These are phyloP conservation scores for Pomacea canaliculata DNA, from an alignment of 2,888 invertebrate species.

Conservation along the genomic window DNA sequence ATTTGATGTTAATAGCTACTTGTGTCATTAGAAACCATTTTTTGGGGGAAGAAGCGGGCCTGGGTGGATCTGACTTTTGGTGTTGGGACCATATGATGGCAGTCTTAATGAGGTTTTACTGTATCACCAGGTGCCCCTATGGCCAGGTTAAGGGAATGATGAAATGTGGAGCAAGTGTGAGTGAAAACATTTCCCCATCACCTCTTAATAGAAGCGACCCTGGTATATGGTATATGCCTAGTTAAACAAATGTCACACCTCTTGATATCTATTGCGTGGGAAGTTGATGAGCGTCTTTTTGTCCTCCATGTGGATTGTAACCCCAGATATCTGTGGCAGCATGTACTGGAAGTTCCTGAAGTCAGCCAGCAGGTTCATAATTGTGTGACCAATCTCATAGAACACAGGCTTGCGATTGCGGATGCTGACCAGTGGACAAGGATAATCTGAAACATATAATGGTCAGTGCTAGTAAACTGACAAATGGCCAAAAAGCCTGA, in stretches of 20 bases:
- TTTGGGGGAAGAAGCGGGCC: too few relatives aligned
- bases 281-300: slow-evolving; percentile 82
- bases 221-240: too few relatives aligned
- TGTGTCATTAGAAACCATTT: too few relatives aligned
- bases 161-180: too few relatives aligned
- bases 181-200: too few relatives aligned
- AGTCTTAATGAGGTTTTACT: too few relatives aligned
- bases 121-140: too few relatives aligned
- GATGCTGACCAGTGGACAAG: slow-evolving; percentile 84
- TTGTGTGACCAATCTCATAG: slow-evolving; percentile 88
- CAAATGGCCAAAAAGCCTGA: too few relatives aligned
- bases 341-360: slow-evolving; percentile 87
- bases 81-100: too few relatives aligned
- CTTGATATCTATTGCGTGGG: slow-evolving; percentile 78
- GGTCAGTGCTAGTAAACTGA: background rate
- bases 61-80: too few relatives aligned
- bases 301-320: slow-evolving; percentile 86
- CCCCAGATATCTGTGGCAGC: slow-evolving; percentile 81
- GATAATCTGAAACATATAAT: slow-evolving; percentile 75
- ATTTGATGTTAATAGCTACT: background rate
- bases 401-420: slow-evolving; percentile 84
- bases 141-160: too few relatives aligned
- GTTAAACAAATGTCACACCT: slow-evolving; percentile 54
- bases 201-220: too few relatives aligned
- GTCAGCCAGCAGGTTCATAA: slow-evolving; percentile 88